A percentile compares a stretch with the other conserved stretches of the same genome.
phyloP scores from a whole-genome alignment of 2,888 invertebrate genomes.

The Melanostoma scalare region DNA sequence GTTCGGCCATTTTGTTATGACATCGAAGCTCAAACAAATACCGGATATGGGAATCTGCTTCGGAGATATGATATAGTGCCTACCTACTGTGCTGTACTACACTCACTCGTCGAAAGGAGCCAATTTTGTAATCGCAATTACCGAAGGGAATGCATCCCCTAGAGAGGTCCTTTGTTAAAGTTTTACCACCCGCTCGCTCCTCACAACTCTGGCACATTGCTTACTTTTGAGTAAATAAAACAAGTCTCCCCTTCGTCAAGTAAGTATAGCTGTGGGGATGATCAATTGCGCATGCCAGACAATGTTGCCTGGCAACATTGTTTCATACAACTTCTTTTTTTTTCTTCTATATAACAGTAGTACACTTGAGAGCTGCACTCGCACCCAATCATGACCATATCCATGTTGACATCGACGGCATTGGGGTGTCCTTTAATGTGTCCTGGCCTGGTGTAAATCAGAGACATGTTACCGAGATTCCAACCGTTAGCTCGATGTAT shows the following conservation, averaged over 20 bases:
- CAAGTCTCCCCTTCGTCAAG: conserved; percentile 36
- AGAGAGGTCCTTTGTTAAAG: conserved; percentile 68
- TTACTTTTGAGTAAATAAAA: conserved; percentile 64
- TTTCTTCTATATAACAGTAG: conserved; percentile 20
- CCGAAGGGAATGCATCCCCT: conserved; percentile 68
- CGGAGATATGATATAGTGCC: conserved; percentile 30
- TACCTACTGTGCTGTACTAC: neutral
- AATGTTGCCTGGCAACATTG: conserved; percentile 72
- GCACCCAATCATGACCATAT: conserved; percentile 58
- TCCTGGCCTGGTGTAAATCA: conserved; percentile 67
- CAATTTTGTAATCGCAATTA: conserved; percentile 71
- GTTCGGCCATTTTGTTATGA: conserved; percentile 71
- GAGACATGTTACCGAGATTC: conserved; percentile 72
- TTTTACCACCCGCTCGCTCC: conserved; percentile 18
- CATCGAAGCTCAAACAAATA: conserved; percentile 29
- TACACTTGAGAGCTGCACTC: conserved; percentile 27
- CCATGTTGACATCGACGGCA: conserved; percentile 66
- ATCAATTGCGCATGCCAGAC: conserved; percentile 59
- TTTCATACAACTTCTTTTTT: conserved; percentile 42
- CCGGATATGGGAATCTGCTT: neutral
- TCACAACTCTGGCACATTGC: neutral
- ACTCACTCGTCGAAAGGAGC: conserved; percentile 43
- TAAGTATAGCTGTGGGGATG: conserved; percentile 3
- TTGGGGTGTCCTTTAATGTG: conserved; percentile 51
- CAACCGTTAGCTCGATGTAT: conserved; percentile 41